phyloP scores from a whole-genome alignment of 2,113 vertebrate species.

The Nicator chloris region DNA sequence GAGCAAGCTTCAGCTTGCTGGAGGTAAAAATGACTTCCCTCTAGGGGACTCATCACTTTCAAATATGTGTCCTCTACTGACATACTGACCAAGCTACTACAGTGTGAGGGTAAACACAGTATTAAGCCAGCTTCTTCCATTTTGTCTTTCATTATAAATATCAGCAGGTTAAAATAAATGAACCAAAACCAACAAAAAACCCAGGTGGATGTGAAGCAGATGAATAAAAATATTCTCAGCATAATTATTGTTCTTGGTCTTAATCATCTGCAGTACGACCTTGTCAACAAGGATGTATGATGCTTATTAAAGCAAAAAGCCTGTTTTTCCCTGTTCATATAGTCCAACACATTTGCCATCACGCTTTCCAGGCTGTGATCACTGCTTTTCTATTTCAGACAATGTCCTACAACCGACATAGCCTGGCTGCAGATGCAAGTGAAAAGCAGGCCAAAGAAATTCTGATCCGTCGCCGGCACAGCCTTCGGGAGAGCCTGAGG shows the following conservation, averaged over 20 bases:
- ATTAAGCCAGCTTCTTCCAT: background rate
- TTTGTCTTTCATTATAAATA: background rate
- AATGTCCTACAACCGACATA: slow-evolving; percentile 86
- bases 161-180: background rate
- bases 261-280: background rate
- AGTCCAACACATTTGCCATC: background rate
- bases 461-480: slow-evolving; percentile 88
- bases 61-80: background rate
- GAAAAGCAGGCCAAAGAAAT: slow-evolving; percentile 89
- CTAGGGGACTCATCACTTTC: background rate
- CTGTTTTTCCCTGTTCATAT: background rate
- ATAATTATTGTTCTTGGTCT: background rate
- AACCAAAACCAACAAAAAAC: background rate
- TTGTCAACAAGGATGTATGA: background rate
- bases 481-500: slow-evolving; percentile 84
- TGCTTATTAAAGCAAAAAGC: background rate
- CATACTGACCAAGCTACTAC: background rate
- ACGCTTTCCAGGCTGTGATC: background rate
- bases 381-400: slow-evolving; percentile 76
- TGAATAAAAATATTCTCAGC: background rate
- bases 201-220: background rate
- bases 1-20: background rate
- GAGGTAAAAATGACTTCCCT: background rate
- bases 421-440: slow-evolving; percentile 79
- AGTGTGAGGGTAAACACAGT: background rate